Percentiles rank a stretch among this genome's conserved stretches.
These are phyloP conservation scores for Siderastrea siderea DNA, from an alignment of 92 coral and sea anemone species.

Conservation along the genomic window DNA sequence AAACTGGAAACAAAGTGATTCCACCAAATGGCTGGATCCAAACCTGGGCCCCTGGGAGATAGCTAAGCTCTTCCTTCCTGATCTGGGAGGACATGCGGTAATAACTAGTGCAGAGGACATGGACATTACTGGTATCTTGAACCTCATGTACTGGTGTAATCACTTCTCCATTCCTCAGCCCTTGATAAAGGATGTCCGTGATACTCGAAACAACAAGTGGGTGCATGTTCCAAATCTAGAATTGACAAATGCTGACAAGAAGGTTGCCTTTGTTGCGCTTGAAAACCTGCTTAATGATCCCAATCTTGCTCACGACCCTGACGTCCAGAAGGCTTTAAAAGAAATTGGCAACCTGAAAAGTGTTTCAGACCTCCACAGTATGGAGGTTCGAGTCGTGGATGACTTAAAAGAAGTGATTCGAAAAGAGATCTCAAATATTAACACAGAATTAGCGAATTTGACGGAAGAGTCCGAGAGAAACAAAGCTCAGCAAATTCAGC, in stretches of 20 bases:
- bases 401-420: slow-evolving; percentile 15
- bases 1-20: slow-evolving; percentile 87
- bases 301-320: slow-evolving; percentile 57
- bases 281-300: slow-evolving; percentile 78
- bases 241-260: slow-evolving; percentile 63
- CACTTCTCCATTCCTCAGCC: slow-evolving; percentile 53
- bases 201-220: slow-evolving; percentile 77
- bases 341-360: slow-evolving; percentile 28
- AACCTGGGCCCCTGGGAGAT: slow-evolving; percentile 88
- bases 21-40: slow-evolving; percentile 83
- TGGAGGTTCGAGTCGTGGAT: slow-evolving; percentile 18
- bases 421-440: slow-evolving; percentile 7
- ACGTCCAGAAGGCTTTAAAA: slow-evolving; percentile 51
- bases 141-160: slow-evolving; percentile 76
- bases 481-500: slow-evolving; percentile 12
- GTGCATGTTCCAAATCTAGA: slow-evolving; percentile 82
- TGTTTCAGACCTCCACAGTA: slow-evolving; percentile 31
- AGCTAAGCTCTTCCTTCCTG: slow-evolving; percentile 87
- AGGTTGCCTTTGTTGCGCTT: slow-evolving; percentile 77
- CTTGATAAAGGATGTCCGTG: slow-evolving; percentile 72
- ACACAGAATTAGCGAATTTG: not conserved
- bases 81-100: slow-evolving; percentile 59
- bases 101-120: slow-evolving; percentile 68
- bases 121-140: slow-evolving; percentile 82
- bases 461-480: not conserved